Base-by-base conservation (phyloP, 2,888 invertebrate genomes). In the Monopis laevigella region DNA sequence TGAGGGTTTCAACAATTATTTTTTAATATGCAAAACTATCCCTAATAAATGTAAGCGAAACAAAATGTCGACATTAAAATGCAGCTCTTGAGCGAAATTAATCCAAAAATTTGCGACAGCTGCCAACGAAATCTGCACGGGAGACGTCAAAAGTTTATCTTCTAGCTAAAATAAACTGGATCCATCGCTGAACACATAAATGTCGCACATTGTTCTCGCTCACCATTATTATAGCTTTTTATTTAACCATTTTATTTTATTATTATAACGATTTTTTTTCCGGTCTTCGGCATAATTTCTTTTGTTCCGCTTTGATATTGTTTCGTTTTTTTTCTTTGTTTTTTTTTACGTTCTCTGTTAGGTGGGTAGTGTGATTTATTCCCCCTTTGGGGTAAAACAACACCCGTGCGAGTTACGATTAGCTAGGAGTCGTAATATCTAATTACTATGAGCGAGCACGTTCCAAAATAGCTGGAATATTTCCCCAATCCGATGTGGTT, bases 381-480 rank as follows among this genome's bases (percentile, higher is more conserved):
- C 69, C 64, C 77, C 77, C 69, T 69, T 72, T 70, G 55, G 66
- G 64, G 73, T 77, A 78, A 78, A 80, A 80, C 77, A 78, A 78
- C 75, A 71, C 72, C 72, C 74, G 70, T 69, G 71, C 70, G 72
- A 77, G 75, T 74, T 73, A 74, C 78, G 74, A 80, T 78, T 78
- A 80, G 73, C 65, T 55, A 58, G 64, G 65, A 59, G 61, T 59
- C 63, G 69, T 78, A 78, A 78, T 80, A 80, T 78, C 75, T 80
- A 78, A 80, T 78, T 78, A 78, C 73, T 77, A 78, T 80, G 80
- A 65, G 64, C 60, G 62, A 62, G 75, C 80, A 80, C 80, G 80
- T 77, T 73, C 73, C 54, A 53, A 61, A 71, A 71, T 78, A 80
- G 77, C 77, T 78, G 72, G 68, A 62, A 52, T 59, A 66, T 65